phyloP scores from a whole-genome alignment of 2,888 invertebrate genomes.

The Cactoblastis cactorum region DNA sequence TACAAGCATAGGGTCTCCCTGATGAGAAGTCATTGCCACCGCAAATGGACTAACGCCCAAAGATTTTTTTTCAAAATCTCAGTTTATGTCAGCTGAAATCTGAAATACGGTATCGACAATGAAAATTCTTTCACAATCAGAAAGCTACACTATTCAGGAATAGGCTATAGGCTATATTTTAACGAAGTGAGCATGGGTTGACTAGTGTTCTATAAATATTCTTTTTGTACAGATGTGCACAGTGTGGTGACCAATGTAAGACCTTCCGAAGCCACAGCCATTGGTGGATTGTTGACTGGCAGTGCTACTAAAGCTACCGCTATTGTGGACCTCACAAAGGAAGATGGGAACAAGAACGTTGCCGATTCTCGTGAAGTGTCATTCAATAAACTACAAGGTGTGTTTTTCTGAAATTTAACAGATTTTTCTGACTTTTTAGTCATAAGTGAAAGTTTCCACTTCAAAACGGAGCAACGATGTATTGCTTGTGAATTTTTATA shows the following conservation, averaged over 20 bases:
- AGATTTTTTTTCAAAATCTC: too few species aligned
- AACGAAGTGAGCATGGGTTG: too few species aligned
- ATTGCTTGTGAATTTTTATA: too few species aligned
- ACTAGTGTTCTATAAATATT: neutral
- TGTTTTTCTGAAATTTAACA: neutral
- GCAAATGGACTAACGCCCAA: too few species aligned
- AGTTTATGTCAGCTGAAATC: too few species aligned
- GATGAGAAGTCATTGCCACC: too few species aligned
- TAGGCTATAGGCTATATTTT: too few species aligned
- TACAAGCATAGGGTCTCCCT: too few species aligned
- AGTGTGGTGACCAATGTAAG: slow-evolving; percentile 76
- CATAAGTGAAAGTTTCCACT: neutral
- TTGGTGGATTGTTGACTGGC: slow-evolving; percentile 85
- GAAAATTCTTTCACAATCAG: too few species aligned
- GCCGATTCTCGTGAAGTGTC: slow-evolving; percentile 87
- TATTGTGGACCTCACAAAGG: slow-evolving; percentile 82
- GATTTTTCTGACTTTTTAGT: neutral
- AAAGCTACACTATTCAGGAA: too few species aligned
- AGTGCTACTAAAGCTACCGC: slow-evolving; percentile 73
- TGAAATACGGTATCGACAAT: too few species aligned
- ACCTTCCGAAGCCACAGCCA: slow-evolving; percentile 85
- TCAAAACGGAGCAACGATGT: too few species aligned
- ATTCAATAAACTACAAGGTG: slow-evolving; percentile 86
- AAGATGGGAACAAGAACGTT: slow-evolving; percentile 78
- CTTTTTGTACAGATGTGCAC: slow-evolving; percentile 58